Percentiles rank a stretch among this genome's conserved stretches.
phyloP scores from a whole-genome alignment of 2,797 vertebrate species.

The Kryptopterus vitreolus region DNA sequence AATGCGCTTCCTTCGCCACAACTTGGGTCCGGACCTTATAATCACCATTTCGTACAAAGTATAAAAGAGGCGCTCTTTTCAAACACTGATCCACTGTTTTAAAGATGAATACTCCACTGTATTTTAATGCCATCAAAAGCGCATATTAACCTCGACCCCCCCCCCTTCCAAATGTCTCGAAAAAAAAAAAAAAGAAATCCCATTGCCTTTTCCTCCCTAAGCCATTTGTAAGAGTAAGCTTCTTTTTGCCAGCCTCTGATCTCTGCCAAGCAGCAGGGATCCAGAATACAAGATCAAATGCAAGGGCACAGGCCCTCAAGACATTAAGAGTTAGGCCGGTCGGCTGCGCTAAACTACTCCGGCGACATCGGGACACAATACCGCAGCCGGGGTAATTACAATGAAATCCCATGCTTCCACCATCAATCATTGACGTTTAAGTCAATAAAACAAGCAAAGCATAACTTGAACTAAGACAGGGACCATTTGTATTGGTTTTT shows the following conservation, averaged over 20 bases:
- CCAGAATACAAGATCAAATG: slow-evolving; percentile 60
- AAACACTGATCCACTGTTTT: slow-evolving; percentile 2
- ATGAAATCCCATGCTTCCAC: slow-evolving; percentile 25
- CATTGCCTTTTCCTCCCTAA: slow-evolving; percentile 56
- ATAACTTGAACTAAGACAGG: slow-evolving; percentile 39
- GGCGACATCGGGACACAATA: slow-evolving; percentile 41
- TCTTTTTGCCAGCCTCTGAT: slow-evolving; percentile 61
- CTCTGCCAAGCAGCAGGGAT: slow-evolving; percentile 61
- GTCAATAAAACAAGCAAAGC: slow-evolving; percentile 52
- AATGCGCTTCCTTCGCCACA: not conserved
- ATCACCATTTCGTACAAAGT: slow-evolving; percentile 3
- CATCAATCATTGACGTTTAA: slow-evolving; percentile 43
- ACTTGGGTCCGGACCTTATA: not conserved
- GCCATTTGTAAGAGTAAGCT: slow-evolving; percentile 62
- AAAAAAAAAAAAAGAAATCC: slow-evolving; percentile 56
- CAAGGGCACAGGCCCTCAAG: slow-evolving; percentile 58
- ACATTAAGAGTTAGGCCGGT: slow-evolving; percentile 43
- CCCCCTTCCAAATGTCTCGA: slow-evolving; percentile 64
- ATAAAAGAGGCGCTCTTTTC: not conserved
- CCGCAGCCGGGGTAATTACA: slow-evolving; percentile 30
- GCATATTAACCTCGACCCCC: slow-evolving; percentile 73
- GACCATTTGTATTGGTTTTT: slow-evolving; percentile 52
- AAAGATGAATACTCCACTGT: slow-evolving; percentile 46
- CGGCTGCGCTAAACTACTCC: slow-evolving; percentile 44
- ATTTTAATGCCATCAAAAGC: slow-evolving; percentile 70